A percentile compares a stretch with the other conserved stretches of the same genome.
phyloP scores from a whole-genome alignment of 2,113 vertebrate species.

The Pseudopodoces humilis region DNA sequence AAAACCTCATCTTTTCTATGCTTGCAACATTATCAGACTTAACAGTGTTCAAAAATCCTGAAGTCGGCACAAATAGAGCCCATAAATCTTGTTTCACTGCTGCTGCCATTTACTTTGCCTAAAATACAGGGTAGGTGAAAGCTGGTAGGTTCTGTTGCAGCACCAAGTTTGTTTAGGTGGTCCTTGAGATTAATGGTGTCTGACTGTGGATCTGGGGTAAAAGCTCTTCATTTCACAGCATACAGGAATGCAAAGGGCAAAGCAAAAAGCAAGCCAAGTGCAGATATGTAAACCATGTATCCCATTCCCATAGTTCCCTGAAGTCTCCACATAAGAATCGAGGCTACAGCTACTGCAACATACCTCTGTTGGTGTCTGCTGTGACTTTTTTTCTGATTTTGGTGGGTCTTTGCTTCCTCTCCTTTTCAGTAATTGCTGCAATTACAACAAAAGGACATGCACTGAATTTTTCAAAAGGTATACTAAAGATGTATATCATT shows the following conservation, averaged over 20 bases:
- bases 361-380: constrained; percentile 92
- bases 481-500: background rate
- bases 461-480: background rate
- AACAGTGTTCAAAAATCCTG: background rate
- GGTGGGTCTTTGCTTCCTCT: constrained; percentile 93
- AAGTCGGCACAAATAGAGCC: background rate
- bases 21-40: background rate
- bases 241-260: background rate
- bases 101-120: background rate
- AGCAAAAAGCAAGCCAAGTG: background rate
- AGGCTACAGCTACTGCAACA: background rate
- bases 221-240: background rate
- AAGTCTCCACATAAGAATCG: background rate
- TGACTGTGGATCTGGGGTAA: background rate
- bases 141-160: background rate
- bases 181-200: background rate
- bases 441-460: constrained; percentile 38
- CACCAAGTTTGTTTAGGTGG: background rate
- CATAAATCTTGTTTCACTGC: background rate
- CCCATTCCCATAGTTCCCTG: background rate
- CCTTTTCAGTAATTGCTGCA: constrained; percentile 90
- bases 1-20: background rate
- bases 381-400: constrained; percentile 88
- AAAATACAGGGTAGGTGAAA: background rate
- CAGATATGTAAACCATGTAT: background rate